phyloP scores from a whole-genome alignment of 2,888 invertebrate genomes.

The Noctua pronuba region DNA sequence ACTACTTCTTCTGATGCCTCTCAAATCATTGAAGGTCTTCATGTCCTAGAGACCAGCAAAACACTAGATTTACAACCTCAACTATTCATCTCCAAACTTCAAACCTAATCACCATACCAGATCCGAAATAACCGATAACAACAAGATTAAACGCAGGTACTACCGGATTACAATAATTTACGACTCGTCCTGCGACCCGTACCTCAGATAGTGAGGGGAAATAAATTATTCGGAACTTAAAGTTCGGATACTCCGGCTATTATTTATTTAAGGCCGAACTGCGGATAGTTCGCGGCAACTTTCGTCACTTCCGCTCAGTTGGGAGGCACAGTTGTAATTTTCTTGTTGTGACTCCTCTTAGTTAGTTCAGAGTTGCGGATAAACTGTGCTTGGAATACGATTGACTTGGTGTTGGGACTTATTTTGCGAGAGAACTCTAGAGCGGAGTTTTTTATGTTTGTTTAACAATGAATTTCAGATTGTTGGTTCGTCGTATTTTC shows the following conservation, averaged over 20 bases:
- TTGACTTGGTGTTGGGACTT: constrained; percentile 44
- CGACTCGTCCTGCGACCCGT: constrained; percentile 51
- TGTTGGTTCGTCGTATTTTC: constrained; percentile 11
- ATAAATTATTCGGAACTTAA: constrained; percentile 71
- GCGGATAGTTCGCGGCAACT: constrained; percentile 59
- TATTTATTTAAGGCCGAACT: constrained; percentile 69
- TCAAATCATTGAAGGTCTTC: neutral
- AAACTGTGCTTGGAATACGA: constrained; percentile 38
- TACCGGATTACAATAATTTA: constrained; percentile 66
- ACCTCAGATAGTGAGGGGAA: constrained; percentile 61
- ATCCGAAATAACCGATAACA: constrained; percentile 58
- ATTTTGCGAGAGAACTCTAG: constrained; percentile 16
- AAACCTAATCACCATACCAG: constrained; percentile 47
- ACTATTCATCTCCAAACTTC: constrained; percentile 20
- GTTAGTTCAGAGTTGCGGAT: constrained; percentile 36
- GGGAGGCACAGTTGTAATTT: constrained; percentile 45
- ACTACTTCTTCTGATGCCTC: neutral
- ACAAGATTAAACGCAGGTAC: constrained; percentile 57
- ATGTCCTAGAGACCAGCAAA: neutral
- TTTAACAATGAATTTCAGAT: constrained; percentile 34
- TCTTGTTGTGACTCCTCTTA: constrained; percentile 52
- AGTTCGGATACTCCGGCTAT: constrained; percentile 65
- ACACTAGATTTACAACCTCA: constrained; percentile 3
- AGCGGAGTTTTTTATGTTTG: constrained; percentile 25
- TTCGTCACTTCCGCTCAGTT: constrained; percentile 59